Conservation (phyloP, 1,140 invertebrate genomes). For the Drosophila sucinea region DNA sequence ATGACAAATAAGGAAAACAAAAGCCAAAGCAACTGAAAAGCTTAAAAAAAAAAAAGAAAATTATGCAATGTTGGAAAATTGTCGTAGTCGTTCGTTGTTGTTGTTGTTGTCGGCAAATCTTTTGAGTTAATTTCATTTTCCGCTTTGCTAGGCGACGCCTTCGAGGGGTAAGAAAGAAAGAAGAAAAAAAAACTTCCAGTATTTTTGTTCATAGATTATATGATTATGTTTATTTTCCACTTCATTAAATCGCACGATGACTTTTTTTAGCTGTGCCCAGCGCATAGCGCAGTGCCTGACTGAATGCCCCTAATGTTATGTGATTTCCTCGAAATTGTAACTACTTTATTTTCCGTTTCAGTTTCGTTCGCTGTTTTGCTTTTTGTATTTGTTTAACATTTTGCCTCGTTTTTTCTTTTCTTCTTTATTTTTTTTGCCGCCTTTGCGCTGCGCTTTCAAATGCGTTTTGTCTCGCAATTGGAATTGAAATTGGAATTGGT, state of each 20-base stretch:
- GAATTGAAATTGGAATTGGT: constrained; percentile 18
- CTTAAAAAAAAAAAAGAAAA: constrained; percentile 11
- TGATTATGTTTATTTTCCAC: constrained; percentile 76
- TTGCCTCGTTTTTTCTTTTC: neutral
- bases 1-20: constrained; percentile 23
- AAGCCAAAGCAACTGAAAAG: neutral
- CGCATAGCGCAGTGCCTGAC: constrained; percentile 8
- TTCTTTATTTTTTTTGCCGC: constrained; percentile 24
- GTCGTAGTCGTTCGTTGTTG: constrained; percentile 38
- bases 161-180: constrained; percentile 12
- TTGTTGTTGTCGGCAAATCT: constrained; percentile 31
- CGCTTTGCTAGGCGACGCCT: constrained; percentile 48
- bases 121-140: constrained; percentile 68
- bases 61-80: constrained; percentile 69
- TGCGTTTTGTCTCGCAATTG: constrained; percentile 51
- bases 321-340: constrained; percentile 73
- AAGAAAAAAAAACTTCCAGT: constrained; percentile 8
- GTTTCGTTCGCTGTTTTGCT: neutral
- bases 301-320: constrained; percentile 56
- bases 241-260: constrained; percentile 73
- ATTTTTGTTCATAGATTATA: constrained; percentile 40
- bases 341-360: constrained; percentile 56
- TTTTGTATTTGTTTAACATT: constrained; percentile 50
- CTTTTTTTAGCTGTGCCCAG: constrained; percentile 52
- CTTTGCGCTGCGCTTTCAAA: constrained; percentile 39